These are phyloP conservation scores for Agrypnus murinus DNA, from an alignment of 2,888 invertebrate species.

Conservation along the genomic window DNA sequence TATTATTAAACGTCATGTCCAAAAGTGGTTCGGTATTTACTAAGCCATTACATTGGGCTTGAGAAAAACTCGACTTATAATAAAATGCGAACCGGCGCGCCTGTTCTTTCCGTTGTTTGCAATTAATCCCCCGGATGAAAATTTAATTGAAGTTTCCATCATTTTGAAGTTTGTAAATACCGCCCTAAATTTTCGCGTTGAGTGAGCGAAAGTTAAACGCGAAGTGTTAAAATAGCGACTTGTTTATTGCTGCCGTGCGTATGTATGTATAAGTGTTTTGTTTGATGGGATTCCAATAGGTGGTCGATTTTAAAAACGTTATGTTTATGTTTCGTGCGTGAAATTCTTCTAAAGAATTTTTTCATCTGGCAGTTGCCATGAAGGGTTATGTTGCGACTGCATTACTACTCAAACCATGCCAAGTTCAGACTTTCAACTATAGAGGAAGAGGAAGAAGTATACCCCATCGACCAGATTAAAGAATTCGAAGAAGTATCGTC, in stretches of 20 bases:
- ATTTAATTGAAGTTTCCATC: not conserved
- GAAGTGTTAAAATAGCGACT: constrained; percentile 13
- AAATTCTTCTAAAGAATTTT: constrained; percentile 38
- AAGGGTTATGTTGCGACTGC: constrained; percentile 86
- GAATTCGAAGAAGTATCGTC: constrained; percentile 88
- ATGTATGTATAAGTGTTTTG: not conserved
- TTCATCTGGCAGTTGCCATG: constrained; percentile 58
- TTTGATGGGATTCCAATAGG: constrained; percentile 15
- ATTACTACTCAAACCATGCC: constrained; percentile 88
- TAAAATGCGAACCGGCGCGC: no score
- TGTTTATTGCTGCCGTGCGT: not conserved
- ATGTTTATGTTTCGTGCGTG: constrained; percentile 41
- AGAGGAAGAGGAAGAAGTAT: constrained; percentile 77
- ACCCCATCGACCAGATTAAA: constrained; percentile 89
- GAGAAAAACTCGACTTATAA: no score
- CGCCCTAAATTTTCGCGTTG: not conserved
- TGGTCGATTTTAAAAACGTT: not conserved
- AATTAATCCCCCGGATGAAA: not conserved
- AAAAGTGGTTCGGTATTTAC: no score
- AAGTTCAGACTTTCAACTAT: constrained; percentile 76
- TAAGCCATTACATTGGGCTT: no score
- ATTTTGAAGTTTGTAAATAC: not conserved
- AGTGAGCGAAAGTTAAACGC: not conserved
- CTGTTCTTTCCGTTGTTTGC: not conserved
- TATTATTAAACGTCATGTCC: constrained; percentile 2